Evolutionary conservation across 2,113 vertebrate species (phyloP).

Genomic region (Channa argus): DNA sequence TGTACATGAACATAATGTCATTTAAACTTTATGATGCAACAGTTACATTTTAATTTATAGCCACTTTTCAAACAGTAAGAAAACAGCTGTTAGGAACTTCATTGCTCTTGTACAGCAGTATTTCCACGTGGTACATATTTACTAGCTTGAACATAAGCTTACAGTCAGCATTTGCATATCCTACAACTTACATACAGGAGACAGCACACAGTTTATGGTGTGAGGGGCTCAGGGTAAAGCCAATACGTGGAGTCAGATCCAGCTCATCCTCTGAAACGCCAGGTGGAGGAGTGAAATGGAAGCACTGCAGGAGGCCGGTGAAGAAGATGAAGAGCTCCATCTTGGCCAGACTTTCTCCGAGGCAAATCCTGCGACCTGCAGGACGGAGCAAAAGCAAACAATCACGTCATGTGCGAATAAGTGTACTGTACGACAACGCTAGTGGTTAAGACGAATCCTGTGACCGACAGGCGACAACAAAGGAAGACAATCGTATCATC

Average conservation of each 20-base stretch:
- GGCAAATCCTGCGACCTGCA: conserved; percentile 80
- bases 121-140: too few species aligned
- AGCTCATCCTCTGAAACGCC: conserved; percentile 77
- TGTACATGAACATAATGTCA: too few species aligned
- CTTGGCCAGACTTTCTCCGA: conserved; percentile 81
- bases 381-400: neutral
- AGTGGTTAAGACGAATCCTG: conserved; percentile 66
- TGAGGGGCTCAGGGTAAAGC: conserved; percentile 44
- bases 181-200: conserved; percentile 7
- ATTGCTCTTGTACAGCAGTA: too few species aligned
- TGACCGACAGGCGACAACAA: conserved; percentile 62
- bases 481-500: accelerated
- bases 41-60: too few species aligned
- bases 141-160: too few species aligned
- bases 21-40: too few species aligned
- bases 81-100: too few species aligned
- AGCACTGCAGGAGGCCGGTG: conserved; percentile 81
- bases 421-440: neutral
- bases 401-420: accelerated
- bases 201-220: conserved; percentile 70
- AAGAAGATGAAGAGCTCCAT: conserved; percentile 87
- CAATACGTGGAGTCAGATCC: conserved; percentile 69
- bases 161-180: too few species aligned
- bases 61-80: too few species aligned
- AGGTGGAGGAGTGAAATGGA: conserved; percentile 76